These are phyloP conservation scores for Pluvianellus socialis DNA, from an alignment of 2,113 vertebrate genomes.

Conservation along the genomic window DNA sequence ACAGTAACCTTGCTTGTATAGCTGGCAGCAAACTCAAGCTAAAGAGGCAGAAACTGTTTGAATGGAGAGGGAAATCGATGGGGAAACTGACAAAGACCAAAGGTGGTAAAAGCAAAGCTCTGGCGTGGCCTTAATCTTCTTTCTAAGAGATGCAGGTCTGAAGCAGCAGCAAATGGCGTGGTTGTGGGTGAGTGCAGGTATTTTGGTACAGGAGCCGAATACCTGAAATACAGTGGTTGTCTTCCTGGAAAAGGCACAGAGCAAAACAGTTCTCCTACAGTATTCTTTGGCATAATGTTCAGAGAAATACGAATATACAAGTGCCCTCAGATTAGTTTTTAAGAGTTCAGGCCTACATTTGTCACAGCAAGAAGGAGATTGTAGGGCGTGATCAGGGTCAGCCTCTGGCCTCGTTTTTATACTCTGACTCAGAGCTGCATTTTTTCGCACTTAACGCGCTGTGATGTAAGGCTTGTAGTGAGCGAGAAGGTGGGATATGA, in stretches of 20 bases:
- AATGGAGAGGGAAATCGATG: not conserved
- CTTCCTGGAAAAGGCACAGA: not conserved
- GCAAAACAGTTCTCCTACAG: not conserved
- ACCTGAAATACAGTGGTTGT: not conserved
- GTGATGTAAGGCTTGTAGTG: not conserved
- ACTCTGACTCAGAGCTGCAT: not conserved
- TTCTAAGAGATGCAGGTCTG: rapidly evolving
- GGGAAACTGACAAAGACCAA: not conserved
- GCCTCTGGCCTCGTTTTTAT: not conserved
- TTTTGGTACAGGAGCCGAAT: not conserved
- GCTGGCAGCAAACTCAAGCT: not conserved
- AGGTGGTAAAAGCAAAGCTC: not conserved
- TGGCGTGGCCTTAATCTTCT: not conserved
- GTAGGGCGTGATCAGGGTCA: not conserved
- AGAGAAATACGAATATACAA: rapidly evolving
- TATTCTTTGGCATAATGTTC: not conserved
- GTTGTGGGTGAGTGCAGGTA: not conserved
- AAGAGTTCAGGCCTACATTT: not conserved
- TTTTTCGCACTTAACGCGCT: not conserved
- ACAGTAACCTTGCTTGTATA: not conserved
- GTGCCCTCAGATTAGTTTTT: not conserved
- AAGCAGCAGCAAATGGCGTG: not conserved
- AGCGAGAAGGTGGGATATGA: not conserved
- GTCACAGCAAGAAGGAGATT: not conserved
- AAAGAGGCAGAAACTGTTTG: not conserved